Base-by-base conservation (phyloP, 2,113 vertebrate genomes). In the Nicator chloris region DNA sequence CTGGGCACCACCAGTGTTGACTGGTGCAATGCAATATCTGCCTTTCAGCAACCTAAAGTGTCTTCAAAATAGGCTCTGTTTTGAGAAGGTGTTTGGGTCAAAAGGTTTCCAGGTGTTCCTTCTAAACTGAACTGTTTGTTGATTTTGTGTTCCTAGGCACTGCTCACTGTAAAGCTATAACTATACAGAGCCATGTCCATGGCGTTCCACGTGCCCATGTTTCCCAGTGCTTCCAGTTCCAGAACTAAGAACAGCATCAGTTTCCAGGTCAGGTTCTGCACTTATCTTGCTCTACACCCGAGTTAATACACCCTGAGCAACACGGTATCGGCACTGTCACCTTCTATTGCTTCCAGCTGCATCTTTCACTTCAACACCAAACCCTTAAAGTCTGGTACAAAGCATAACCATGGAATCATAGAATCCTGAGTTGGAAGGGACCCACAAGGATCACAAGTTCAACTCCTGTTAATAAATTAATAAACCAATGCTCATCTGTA, bases 261-360 rank as follows among this genome's bases (percentile, higher is more conserved):
- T 54, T 86, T 78, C 31, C 20, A 50, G n/a, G 50, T 37, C 42
- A 86, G 64, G 31, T 15, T 83, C 17, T n/a, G 31, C 10, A 16
- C n/a, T 56, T 23, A 5, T 56, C 15, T 15, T 20, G 16, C 8
- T 47, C 53, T 50, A 28, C 57, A 30, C 13, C 12, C 51, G 44
- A 66, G 15, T 23, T 71, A 50, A 37, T 4, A 2, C 19, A 82
- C 10, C 40, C 13, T 44, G 59, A 72, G n/a, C 27, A 53, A 22
- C n/a, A 13, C 1, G 3, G 23, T 47, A 56, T 13, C 0, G 0
- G 51, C 13, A 16, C 23, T 39, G 37, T 23, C 42, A 65, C 11
- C 9, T 82, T 35, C 47, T 31, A 86, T 56, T 51, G 18, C n/a
- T 86, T 77, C 64, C 59, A 72, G 17, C 37, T 63, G 15, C 10